These are phyloP conservation scores for Onychostoma macrolepis DNA, from an alignment of 2,113 vertebrate genomes.

Conservation along the genomic window DNA sequence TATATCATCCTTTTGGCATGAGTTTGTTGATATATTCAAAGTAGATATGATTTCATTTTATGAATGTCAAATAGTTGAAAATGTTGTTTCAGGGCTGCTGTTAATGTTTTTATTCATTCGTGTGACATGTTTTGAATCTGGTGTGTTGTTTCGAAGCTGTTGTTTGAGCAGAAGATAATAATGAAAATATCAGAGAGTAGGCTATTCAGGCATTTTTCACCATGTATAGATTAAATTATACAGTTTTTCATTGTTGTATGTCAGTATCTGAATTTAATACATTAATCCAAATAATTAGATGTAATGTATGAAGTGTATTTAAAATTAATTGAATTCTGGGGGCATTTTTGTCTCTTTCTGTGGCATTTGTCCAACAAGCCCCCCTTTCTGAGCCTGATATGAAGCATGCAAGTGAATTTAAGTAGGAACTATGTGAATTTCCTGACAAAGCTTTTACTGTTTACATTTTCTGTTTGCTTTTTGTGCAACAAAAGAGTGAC, in stretches of 20 bases:
- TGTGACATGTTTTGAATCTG: not conserved
- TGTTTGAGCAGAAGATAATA: not conserved
- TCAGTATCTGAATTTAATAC: not conserved
- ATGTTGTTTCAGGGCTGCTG: not conserved
- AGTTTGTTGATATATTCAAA: not conserved
- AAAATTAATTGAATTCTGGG: not conserved
- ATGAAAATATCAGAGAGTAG: not conserved
- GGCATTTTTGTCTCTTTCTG: not conserved
- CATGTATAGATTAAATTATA: not conserved
- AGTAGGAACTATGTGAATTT: not conserved
- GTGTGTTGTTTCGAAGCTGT: not conserved
- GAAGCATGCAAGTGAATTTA: not conserved
- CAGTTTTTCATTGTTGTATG: not conserved
- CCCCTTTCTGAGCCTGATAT: not conserved
- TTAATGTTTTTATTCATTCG: not conserved
- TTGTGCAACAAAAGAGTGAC: slow-evolving; percentile 28
- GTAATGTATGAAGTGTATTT: not conserved
- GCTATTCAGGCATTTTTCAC: not conserved
- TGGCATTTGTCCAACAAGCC: not conserved
- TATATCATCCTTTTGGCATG: not conserved
- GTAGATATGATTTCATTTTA: not conserved
- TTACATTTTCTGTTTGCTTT: slow-evolving; percentile 15
- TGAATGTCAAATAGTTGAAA: not conserved
- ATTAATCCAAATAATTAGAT: not conserved
- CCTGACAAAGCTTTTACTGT: slow-evolving; percentile 21